Base-by-base conservation (phyloP, 2,888 invertebrate genomes). In the Pherbina coryleti region DNA sequence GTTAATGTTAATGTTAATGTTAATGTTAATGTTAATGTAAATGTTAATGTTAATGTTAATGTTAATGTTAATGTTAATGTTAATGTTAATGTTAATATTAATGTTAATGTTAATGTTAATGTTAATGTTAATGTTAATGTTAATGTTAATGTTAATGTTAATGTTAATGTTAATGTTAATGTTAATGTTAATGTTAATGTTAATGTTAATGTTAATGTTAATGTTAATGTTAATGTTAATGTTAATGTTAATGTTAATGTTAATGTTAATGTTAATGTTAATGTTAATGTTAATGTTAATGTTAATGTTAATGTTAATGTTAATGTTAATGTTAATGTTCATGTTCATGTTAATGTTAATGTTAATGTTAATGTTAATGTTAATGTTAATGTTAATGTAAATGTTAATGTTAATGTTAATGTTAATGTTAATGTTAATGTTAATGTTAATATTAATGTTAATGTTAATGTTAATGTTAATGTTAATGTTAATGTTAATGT, bases 1-100 rank as follows among this genome's bases (percentile, higher is more conserved):
- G n/a, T 53, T 53, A 53, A n/a, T 53, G n/a, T 53, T 53, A 53
- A n/a, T 53, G n/a, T 53, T 53, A 53, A n/a, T 53, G n/a, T 53
- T 53, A 53, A n/a, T 53, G n/a, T 53, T 53, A 53, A n/a, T 53
- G n/a, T 53, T 53, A 53, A n/a, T 53, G n/a, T 53, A 4, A 53
- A n/a, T 53, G n/a, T 53, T 53, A 53, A n/a, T 53, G n/a, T 53
- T 53, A 53, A n/a, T 53, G n/a, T 53, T 53, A 53, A n/a, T 53
- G n/a, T 53, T 53, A 53, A n/a, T 53, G n/a, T 53, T 53, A 53
- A n/a, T 53, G n/a, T 53, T 53, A 53, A n/a, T 53, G n/a, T 53
- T 53, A 53, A n/a, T 53, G n/a, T 53, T 53, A 53, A n/a, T 53
- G n/a, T 53, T 53, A 53, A n/a, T 53, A 7, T 53, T 53, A 53